Base-by-base conservation (phyloP, 2,888 invertebrate species). In the Diarsia rubi region DNA sequence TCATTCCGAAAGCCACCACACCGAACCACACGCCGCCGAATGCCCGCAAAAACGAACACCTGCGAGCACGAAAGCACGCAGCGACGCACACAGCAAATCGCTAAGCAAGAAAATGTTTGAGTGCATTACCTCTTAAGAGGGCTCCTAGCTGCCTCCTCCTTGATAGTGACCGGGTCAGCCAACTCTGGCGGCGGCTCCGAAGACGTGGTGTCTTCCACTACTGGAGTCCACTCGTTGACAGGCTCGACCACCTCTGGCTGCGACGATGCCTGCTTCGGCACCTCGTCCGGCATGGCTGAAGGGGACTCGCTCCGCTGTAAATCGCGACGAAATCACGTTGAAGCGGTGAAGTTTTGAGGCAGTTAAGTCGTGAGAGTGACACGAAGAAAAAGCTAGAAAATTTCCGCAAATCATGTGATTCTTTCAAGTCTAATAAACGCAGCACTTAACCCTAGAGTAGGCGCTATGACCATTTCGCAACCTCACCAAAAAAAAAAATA, bases 271-370 rank as follows among this genome's bases (percentile, higher is more conserved):
- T 89, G 85, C 66, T 91, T 91, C 6, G 89, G 86, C 64, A 88
- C 81, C 73, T 90, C 89, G 12, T 90, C 92, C 2, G 86, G 75
- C 3, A 91, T 90, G 1, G 94, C 92, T 9, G 94, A 92, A 0
- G 96, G 96, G 0, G 96, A 95, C 82, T 96, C 96, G 79, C 96
- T 96, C 71, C 92, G 91, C 96, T 96, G 88, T 64, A 27, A 47
- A 74, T 11, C 14, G 54, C 27, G 47, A 77, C 8, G 21, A 24
- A 31, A 2, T 42, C 9, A 62, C 42, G 42, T 62, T 62, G 62
- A 42, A 42, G 42, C n/a, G 16, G 16, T n/a, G 3, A n/a, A 42
- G 8, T 42, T 42, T 42, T 24, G n/a, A 37, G 37, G 37, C 8
- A 37, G 37, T 37, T 59, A 57, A 16, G 27, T 57, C 3, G 8